Base-by-base conservation (phyloP, 1,140 invertebrate species). In the Drosophila pseudoananassae region DNA sequence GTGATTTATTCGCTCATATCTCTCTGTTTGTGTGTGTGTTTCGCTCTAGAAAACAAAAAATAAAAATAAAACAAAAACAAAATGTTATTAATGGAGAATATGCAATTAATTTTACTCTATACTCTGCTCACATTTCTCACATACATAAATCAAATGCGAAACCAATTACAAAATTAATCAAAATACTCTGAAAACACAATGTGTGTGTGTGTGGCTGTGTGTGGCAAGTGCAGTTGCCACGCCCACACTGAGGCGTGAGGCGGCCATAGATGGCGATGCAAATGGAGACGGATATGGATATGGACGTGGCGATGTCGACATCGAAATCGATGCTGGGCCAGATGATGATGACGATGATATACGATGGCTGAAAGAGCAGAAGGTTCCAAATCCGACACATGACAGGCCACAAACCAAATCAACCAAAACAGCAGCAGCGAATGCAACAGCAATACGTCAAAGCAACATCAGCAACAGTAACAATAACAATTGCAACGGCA, bases 81-180 rank as follows among this genome's bases (percentile, higher is more conserved):
- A 31, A n/a, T 25, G 46, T 51, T 54, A 54, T 69, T 69, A 55
- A 69, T 69, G 63, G 50, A 69, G 40, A 68, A 54, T 29, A 55
- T 69, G 40, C 63, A 68, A 69, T 69, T 69, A 69, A 69, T 68
- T 55, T 68, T 25, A 54, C 65, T 55, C 61, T 69, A 54, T 54
- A 47, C 65, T 69, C 65, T 69, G 65, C 53, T 69, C 65, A 69
- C 61, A 69, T 69, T 69, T 69, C 65, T 68, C 63, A 7, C 10
- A 33, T 45, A 46, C 69, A 82, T 54, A 57, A 78, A 63, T 63
- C 57, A 65, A 36, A 36, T 64, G 76, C 57, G 76, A 75, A 66
- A 78, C 59, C 70, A 78, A 76, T 70, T 72, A 71, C 74, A 63
- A 74, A 83, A 88, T 83, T 83, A 89, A 82, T 78, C 60, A 77